Evolutionary conservation across 2,888 invertebrate species (phyloP).

Genomic region (Eristalinus aeneus): DNA sequence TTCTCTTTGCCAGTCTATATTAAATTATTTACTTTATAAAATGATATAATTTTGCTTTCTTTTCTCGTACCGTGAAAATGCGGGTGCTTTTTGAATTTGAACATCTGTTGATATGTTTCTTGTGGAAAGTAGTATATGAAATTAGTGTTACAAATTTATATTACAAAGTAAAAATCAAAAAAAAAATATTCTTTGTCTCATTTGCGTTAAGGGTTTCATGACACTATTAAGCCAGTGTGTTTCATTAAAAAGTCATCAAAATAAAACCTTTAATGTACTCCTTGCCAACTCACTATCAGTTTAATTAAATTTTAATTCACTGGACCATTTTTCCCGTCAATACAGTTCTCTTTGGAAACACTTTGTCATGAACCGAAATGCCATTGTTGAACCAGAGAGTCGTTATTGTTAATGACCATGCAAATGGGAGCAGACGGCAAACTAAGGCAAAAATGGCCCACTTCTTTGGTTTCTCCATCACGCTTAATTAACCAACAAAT

Average conservation of each 20-base stretch:
- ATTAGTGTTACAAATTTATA: too few species aligned
- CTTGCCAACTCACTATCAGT: neutral
- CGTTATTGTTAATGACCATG: conserved; percentile 50
- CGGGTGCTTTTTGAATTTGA: neutral
- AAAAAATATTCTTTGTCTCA: too few species aligned
- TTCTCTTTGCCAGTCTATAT: neutral
- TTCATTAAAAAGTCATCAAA: neutral
- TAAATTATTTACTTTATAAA: neutral
- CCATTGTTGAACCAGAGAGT: conserved; percentile 25
- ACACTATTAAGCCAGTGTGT: neutral
- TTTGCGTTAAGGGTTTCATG: too few species aligned
- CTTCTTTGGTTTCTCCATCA: conserved; percentile 7
- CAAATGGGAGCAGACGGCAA: conserved; percentile 17
- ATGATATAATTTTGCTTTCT: neutral
- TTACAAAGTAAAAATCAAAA: too few species aligned
- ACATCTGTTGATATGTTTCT: neutral
- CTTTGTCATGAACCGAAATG: neutral
- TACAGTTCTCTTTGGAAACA: neutral
- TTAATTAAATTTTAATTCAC: conserved; percentile 10
- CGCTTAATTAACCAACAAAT: conserved; percentile 54
- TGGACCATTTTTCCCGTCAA: neutral
- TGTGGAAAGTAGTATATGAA: too few species aligned
- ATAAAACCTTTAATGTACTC: neutral
- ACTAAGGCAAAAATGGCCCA: conserved; percentile 4
- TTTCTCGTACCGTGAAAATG: neutral